Evolutionary conservation across 2,113 vertebrate species (phyloP).

Genomic region (Platysternon megacephalum): DNA sequence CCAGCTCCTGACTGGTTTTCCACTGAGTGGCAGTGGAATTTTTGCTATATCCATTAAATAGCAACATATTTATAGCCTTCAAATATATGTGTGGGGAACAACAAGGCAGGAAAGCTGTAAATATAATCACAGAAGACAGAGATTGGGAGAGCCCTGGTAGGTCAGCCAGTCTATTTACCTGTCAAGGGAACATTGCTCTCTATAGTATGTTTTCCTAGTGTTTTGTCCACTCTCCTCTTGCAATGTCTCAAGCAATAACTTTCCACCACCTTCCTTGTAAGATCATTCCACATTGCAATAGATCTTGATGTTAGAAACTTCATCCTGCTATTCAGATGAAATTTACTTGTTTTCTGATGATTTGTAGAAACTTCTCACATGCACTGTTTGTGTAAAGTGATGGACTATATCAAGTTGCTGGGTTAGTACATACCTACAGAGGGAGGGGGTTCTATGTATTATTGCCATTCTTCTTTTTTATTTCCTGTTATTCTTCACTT

Average conservation of each 20-base stretch:
- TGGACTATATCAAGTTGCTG: neutral
- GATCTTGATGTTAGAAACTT: neutral
- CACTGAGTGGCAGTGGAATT: neutral
- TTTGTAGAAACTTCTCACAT: neutral
- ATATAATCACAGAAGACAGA: neutral
- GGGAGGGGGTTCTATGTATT: neutral
- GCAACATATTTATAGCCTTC: neutral
- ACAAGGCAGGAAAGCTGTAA: neutral
- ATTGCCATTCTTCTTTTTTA: neutral
- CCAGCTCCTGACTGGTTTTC: neutral
- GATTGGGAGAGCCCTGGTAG: neutral
- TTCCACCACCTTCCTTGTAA: neutral
- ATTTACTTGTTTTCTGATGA: neutral
- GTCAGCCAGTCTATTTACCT: neutral
- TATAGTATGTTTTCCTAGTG: neutral
- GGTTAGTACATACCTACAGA: neutral
- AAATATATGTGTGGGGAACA: neutral
- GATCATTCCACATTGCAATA: neutral
- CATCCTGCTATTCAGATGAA: neutral
- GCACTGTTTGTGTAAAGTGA: neutral
- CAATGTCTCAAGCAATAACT: neutral
- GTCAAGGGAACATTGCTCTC: neutral
- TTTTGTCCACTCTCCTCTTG: neutral
- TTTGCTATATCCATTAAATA: neutral
- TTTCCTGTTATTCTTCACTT: neutral